A percentile compares a stretch with the other conserved stretches of the same genome.
Conservation (phyloP, 2,888 invertebrate genomes). For the Tridacna crocea region DNA sequence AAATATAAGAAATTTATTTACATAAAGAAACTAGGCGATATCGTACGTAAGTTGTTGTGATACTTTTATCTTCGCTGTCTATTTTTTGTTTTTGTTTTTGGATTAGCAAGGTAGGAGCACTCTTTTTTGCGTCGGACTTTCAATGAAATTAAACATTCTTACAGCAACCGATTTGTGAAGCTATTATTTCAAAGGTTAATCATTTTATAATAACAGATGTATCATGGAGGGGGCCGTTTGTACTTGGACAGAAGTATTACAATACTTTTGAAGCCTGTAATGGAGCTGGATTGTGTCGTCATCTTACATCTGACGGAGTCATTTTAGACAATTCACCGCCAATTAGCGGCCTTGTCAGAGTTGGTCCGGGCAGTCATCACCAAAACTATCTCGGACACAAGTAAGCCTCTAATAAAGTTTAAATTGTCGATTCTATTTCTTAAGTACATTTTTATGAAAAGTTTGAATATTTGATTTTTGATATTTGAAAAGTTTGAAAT, state of each 20-base stretch:
- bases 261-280: conserved; percentile 65
- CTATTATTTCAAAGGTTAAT: too few relatives aligned
- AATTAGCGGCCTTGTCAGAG: conserved; percentile 56
- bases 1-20: too few relatives aligned
- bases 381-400: conserved; percentile 38
- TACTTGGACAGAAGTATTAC: conserved; percentile 57
- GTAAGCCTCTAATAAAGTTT: conserved; percentile 31
- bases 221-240: conserved; percentile 56
- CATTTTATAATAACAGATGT: not conserved
- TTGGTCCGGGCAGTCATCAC: conserved; percentile 43
- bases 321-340: conserved; percentile 66
- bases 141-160: too few relatives aligned
- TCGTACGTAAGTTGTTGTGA: too few relatives aligned
- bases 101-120: too few relatives aligned
- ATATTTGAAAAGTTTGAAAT: not conserved
- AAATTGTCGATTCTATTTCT: too few relatives aligned
- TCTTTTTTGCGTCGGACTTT: too few relatives aligned
- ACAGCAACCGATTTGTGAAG: too few relatives aligned
- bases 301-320: conserved; percentile 59
- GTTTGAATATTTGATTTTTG: not conserved
- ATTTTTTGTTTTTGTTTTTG: too few relatives aligned
- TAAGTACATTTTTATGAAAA: not conserved
- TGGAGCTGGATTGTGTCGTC: conserved; percentile 57
- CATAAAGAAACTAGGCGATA: too few relatives aligned
- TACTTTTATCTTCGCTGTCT: too few relatives aligned